These are phyloP conservation scores for Jacana jacana DNA, from an alignment of 2,113 vertebrate genomes.

Conservation along the genomic window DNA sequence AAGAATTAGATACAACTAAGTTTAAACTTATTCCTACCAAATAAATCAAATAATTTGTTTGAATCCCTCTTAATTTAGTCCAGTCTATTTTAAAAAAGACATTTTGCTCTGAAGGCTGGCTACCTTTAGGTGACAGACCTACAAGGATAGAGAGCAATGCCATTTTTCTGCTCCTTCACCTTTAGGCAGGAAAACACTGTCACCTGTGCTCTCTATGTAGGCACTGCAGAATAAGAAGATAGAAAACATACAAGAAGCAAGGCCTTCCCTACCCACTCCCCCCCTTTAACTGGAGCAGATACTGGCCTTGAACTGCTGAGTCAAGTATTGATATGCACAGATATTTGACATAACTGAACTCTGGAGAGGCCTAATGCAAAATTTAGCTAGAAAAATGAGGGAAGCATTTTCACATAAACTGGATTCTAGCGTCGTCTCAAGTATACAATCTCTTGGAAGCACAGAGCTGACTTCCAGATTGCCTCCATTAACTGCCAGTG, in stretches of 20 bases:
- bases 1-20: background rate
- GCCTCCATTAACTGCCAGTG: background rate
- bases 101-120: background rate
- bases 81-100: background rate
- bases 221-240: background rate
- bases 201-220: background rate
- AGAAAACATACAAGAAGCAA: background rate
- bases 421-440: background rate
- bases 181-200: background rate
- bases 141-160: background rate
- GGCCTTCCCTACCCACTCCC: too few species aligned
- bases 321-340: background rate
- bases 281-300: background rate
- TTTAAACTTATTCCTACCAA: background rate
- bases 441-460: background rate
- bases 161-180: background rate
- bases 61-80: background rate
- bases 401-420: background rate
- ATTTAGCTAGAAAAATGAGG: background rate
- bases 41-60: background rate
- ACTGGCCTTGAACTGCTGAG: background rate
- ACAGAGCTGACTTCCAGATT: background rate
- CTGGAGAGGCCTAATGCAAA: background rate
- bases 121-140: background rate
- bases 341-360: background rate